A percentile compares a stretch with the other conserved stretches of the same genome.
These are phyloP conservation scores for Sterna hirundo DNA, from an alignment of 2,113 vertebrate genomes.

Conservation along the genomic window DNA sequence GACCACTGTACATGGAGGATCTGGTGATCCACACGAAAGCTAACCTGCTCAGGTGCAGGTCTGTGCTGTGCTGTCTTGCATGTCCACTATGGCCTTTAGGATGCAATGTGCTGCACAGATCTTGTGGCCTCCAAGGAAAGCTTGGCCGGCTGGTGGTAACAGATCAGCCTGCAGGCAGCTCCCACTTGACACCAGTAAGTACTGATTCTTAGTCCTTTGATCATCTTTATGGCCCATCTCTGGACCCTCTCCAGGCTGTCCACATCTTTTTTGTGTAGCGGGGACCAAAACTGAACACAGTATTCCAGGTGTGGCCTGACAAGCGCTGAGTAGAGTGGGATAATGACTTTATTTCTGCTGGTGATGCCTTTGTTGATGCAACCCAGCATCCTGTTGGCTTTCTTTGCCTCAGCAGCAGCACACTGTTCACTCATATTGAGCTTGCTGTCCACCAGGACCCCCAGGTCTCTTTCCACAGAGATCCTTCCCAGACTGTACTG, in stretches of 20 bases:
- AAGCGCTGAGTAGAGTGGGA: neutral
- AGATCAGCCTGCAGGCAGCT: neutral
- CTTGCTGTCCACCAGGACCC: neutral
- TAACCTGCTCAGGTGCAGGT: neutral
- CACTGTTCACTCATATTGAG: neutral
- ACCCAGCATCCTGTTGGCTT: neutral
- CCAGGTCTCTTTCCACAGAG: neutral
- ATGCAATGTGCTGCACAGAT: neutral
- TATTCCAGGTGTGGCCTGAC: neutral
- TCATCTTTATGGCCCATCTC: neutral
- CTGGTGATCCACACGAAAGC: neutral
- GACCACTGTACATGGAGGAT: neutral
- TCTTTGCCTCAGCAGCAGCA: neutral
- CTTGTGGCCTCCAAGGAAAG: neutral
- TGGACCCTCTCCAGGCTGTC: neutral
- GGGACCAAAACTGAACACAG: neutral
- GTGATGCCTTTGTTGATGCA: neutral
- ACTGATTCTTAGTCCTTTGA: neutral
- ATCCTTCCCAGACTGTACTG: neutral
- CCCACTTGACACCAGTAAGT: neutral
- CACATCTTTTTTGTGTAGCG: neutral
- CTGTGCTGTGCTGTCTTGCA: neutral
- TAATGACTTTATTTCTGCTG: neutral
- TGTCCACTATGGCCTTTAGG: neutral
- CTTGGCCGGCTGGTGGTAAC: neutral